Evolutionary conservation across 2,888 invertebrate species (phyloP).

Genomic region (Xestia c-nigrum): DNA sequence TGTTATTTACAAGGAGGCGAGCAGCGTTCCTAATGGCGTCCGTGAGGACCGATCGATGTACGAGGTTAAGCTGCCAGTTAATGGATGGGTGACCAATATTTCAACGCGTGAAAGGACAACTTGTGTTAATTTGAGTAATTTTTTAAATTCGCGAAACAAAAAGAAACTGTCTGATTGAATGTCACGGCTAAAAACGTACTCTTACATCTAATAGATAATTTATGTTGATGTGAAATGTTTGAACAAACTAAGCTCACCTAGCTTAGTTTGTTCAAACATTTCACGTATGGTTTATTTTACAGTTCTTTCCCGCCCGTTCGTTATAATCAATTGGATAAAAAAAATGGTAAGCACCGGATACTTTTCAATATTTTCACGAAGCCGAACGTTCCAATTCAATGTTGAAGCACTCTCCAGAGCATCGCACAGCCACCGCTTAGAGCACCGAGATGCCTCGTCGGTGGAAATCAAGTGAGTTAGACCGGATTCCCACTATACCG

Average conservation of each 20-base stretch:
- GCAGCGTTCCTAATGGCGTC: slow-evolving; percentile 28
- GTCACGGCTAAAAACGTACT: background rate
- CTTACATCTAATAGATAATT: no score
- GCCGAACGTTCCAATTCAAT: background rate
- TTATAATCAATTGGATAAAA: background rate
- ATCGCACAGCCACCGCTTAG: background rate
- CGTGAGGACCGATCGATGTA: slow-evolving; percentile 41
- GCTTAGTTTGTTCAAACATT: no score
- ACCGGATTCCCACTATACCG: background rate
- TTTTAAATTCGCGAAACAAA: no score
- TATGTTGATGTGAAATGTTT: no score
- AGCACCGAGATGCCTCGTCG: background rate
- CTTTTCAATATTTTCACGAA: background rate
- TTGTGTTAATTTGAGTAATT: background rate
- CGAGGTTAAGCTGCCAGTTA: slow-evolving; percentile 26
- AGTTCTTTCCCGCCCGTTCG: background rate
- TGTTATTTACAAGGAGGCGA: slow-evolving; percentile 41
- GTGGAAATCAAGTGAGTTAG: background rate
- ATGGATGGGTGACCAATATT: slow-evolving; percentile 17
- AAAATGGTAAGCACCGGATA: background rate
- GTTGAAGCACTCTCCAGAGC: background rate
- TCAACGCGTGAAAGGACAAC: slow-evolving; percentile 2
- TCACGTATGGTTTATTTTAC: background rate
- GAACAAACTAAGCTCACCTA: background rate
- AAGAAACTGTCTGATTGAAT: background rate